Conservation (phyloP, 1,140 invertebrate genomes). For the Magallana gigas region DNA sequence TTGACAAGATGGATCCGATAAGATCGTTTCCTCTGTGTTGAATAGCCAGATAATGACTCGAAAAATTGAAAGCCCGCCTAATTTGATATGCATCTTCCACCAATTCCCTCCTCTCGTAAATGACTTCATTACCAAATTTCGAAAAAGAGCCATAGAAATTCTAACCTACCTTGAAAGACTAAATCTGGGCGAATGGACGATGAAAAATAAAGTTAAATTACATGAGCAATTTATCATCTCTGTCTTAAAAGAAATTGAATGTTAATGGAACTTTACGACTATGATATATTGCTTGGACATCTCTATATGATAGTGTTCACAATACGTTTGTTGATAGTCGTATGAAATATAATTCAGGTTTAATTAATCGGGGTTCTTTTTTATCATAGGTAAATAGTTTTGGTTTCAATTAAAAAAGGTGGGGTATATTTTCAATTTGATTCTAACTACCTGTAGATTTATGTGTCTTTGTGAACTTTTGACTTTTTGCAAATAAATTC, state of each 20-base stretch:
- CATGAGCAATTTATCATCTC: slow-evolving; percentile 27
- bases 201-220: slow-evolving; percentile 20
- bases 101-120: slow-evolving; percentile 25
- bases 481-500: slow-evolving; percentile 18
- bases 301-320: slow-evolving; percentile 33
- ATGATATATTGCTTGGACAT: slow-evolving; percentile 19
- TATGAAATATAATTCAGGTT: slow-evolving; percentile 16
- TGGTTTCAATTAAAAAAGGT: slow-evolving; percentile 33
- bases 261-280: slow-evolving; percentile 10
- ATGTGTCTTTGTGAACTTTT: slow-evolving; percentile 17
- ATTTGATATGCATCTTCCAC: slow-evolving; percentile 50
- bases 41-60: slow-evolving; percentile 48
- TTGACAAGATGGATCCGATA: slow-evolving; percentile 46
- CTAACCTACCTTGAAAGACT: slow-evolving; percentile 17
- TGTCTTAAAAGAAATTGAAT: slow-evolving; percentile 4
- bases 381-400: background rate
- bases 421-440: slow-evolving; percentile 14
- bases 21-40: slow-evolving; percentile 45
- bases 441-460: slow-evolving; percentile 4
- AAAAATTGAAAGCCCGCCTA: slow-evolving; percentile 48
- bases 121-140: slow-evolving; percentile 38
- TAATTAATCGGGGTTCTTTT: slow-evolving; percentile 34
- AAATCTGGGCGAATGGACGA: slow-evolving; percentile 5
- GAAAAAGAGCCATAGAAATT: slow-evolving; percentile 34
- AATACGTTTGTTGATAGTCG: background rate